Percentiles rank a stretch among this genome's conserved stretches.
Conservation (phyloP, 1,140 invertebrate genomes). For the Drosophila parabipectinata region DNA sequence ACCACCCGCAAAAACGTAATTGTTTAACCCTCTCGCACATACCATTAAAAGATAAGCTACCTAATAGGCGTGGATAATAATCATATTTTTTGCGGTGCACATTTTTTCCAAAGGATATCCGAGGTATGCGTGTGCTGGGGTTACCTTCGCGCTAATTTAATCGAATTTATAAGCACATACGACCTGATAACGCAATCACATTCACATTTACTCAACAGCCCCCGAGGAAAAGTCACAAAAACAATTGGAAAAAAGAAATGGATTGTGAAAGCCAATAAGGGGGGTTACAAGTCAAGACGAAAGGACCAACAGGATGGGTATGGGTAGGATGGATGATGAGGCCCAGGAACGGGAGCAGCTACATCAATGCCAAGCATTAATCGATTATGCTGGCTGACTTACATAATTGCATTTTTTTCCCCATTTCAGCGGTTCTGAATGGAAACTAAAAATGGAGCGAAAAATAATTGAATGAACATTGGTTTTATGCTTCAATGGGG, state of each 20-base stretch:
- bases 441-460: conserved; percentile 24
- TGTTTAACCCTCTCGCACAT: no score
- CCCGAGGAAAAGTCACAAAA: conserved; percentile 23
- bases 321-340: not conserved
- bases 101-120: conserved; percentile 9
- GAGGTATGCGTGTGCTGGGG: conserved; percentile 5
- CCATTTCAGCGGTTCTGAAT: conserved; percentile 28
- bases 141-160: conserved; percentile 38
- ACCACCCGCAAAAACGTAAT: no score
- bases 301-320: not conserved
- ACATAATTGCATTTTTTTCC: conserved; percentile 67
- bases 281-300: not conserved
- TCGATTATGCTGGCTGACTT: conserved; percentile 70
- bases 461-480: conserved; percentile 33
- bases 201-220: conserved; percentile 43
- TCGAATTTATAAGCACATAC: conserved; percentile 57
- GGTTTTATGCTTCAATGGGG: not conserved
- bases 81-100: not conserved
- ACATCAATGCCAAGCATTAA: conserved; percentile 68
- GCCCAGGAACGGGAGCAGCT: conserved; percentile 36
- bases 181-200: conserved; percentile 56
- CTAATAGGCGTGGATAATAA: no score
- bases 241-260: conserved; percentile 24
- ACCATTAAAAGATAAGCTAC: no score
- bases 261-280: not conserved